Conservation (phyloP, 2,797 vertebrate genomes). For the Platalea minor region DNA sequence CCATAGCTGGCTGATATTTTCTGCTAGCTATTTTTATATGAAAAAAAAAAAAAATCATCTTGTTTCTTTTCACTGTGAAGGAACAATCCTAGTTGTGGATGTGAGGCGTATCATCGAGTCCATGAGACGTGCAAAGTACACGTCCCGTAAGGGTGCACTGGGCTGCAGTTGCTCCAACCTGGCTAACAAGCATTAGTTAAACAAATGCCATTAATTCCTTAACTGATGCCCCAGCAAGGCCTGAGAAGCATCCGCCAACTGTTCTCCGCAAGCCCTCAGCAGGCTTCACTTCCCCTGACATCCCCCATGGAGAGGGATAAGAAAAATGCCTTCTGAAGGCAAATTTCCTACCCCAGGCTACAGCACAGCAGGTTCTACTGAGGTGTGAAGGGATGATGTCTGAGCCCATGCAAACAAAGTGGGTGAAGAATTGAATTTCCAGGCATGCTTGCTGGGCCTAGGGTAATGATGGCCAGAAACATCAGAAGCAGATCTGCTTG, state of each 20-base stretch:
- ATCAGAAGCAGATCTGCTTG: neutral
- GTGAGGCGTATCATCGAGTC: neutral
- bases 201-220: neutral
- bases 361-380: neutral
- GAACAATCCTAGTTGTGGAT: neutral
- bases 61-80: neutral
- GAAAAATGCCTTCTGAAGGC: neutral
- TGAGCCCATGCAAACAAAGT: neutral
- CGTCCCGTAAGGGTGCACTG: neutral
- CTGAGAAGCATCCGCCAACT: neutral
- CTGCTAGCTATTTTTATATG: neutral
- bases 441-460: neutral
- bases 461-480: neutral
- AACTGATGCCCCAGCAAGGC: neutral
- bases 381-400: neutral
- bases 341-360: neutral
- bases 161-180: neutral
- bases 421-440: neutral
- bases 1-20: neutral
- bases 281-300: neutral
- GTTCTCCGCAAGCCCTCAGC: neutral
- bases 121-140: neutral
- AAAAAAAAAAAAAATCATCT: neutral
- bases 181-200: neutral
- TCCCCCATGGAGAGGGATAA: neutral